Evolutionary conservation across 2,113 vertebrate genomes (phyloP).

Genomic region (Rutilus rutilus): DNA sequence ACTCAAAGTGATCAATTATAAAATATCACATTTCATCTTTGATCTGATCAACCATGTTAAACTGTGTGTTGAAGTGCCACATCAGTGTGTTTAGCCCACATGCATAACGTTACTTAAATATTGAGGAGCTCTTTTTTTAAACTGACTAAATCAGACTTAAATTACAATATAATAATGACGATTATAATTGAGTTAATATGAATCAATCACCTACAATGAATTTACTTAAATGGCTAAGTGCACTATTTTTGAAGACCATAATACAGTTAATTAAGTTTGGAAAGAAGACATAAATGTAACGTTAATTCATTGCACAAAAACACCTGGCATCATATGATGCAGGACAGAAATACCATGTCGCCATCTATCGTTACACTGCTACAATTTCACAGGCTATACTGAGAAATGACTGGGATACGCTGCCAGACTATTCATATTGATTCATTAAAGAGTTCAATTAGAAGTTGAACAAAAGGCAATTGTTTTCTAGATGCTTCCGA

Average conservation of each 20-base stretch:
- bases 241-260: no score
- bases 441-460: not conserved
- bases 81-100: no score
- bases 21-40: no score
- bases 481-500: not conserved
- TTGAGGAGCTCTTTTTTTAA: not conserved
- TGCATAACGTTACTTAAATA: not conserved
- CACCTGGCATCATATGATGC: not conserved
- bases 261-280: no score
- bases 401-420: no score
- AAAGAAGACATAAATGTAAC: not conserved
- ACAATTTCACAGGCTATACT: not conserved
- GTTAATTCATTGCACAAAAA: not conserved
- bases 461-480: not conserved
- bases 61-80: no score
- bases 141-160: not conserved
- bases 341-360: not conserved
- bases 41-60: no score
- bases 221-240: not conserved
- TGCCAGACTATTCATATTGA: not conserved
- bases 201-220: not conserved
- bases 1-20: no score
- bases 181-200: not conserved
- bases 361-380: conserved; percentile 35
- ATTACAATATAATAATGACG: not conserved